phyloP scores from a whole-genome alignment of 2,888 invertebrate species.

The Orthosia gothica region DNA sequence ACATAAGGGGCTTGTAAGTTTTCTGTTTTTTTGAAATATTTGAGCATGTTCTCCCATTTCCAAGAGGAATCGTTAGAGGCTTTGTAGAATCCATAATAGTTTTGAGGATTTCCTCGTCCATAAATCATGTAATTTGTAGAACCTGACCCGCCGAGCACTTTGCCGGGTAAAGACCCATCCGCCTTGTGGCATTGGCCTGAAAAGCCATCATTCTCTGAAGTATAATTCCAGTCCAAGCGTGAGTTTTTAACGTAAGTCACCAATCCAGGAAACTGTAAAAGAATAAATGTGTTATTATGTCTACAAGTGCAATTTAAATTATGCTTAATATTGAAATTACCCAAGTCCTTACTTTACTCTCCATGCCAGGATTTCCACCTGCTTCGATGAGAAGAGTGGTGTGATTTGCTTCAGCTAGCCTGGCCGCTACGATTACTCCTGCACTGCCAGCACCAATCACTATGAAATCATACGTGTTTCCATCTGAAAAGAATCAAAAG shows the following conservation, averaged over 20 bases:
- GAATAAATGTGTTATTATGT: background rate
- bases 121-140: constrained; percentile 69
- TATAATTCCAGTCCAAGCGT: constrained; percentile 70
- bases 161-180: constrained; percentile 63
- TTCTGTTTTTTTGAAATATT: constrained; percentile 75
- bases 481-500: constrained; percentile 1
- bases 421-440: constrained; percentile 67
- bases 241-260: constrained; percentile 30
- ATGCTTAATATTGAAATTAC: background rate
- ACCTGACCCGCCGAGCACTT: constrained; percentile 76
- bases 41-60: constrained; percentile 69
- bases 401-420: constrained; percentile 55
- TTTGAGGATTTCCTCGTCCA: constrained; percentile 67
- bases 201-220: constrained; percentile 42
- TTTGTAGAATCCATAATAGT: constrained; percentile 70
- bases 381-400: constrained; percentile 67
- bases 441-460: constrained; percentile 75
- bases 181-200: constrained; percentile 8
- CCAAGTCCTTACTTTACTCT: constrained; percentile 53
- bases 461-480: constrained; percentile 65
- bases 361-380: constrained; percentile 63
- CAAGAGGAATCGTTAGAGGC: constrained; percentile 66
- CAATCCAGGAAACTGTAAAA: constrained; percentile 48
- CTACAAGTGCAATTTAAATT: background rate
- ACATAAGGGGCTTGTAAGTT: constrained; percentile 58